Conservation (phyloP, 1,140 invertebrate genomes). For the Magallana gigas region DNA sequence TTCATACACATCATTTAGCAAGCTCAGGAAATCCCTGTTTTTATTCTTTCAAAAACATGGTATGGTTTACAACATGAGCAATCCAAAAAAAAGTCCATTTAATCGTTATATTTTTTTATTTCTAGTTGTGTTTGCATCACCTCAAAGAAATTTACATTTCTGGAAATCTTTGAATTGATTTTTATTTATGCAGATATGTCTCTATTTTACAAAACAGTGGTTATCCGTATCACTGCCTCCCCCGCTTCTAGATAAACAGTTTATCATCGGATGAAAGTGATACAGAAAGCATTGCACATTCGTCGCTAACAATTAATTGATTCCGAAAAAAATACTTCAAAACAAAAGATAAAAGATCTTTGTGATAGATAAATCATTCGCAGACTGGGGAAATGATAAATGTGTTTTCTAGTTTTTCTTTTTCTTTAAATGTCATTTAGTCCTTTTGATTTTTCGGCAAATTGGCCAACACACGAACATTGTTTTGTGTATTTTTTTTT, state of each 20-base stretch:
- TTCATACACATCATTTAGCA: conserved; percentile 25
- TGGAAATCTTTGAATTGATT: neutral
- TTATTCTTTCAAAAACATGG: neutral
- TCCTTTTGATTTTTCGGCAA: too few species aligned
- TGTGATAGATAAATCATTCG: neutral
- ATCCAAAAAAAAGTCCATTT: neutral
- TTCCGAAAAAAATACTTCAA: neutral
- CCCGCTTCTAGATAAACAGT: conserved; percentile 18
- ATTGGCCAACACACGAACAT: too few species aligned
- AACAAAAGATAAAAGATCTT: neutral
- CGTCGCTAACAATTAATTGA: conserved; percentile 6
- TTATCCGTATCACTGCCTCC: neutral
- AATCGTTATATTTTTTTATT: neutral
- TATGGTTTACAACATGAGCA: neutral
- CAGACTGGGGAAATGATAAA: neutral
- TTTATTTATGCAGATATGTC: conserved; percentile 13
- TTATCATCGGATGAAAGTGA: neutral
- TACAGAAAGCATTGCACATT: neutral
- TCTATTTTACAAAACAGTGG: neutral
- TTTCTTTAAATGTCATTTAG: too few species aligned
- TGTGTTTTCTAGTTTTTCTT: too few species aligned
- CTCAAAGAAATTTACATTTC: neutral
- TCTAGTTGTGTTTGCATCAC: neutral
- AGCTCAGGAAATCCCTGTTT: neutral
- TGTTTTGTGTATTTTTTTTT: too few species aligned